These are phyloP conservation scores for Hirtodrosophila confusa DNA, from an alignment of 2,888 invertebrate species.

Conservation along the genomic window DNA sequence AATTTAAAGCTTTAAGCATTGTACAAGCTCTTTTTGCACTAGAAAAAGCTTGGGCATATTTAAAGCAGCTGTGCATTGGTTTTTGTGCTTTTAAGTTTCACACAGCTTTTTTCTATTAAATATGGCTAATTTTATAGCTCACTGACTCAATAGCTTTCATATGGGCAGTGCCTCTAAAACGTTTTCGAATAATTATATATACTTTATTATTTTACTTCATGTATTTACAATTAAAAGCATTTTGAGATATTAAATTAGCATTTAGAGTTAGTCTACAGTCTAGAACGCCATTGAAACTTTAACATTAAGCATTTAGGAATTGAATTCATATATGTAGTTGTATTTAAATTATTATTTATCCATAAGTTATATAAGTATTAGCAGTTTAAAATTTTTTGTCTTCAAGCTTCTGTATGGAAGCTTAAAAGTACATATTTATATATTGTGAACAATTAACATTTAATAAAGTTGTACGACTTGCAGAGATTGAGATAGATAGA, in stretches of 20 bases:
- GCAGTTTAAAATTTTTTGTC: conserved; percentile 68
- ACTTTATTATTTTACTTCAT: conserved; percentile 37
- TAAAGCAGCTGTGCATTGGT: neutral
- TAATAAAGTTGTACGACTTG: conserved; percentile 43
- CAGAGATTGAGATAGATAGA: conserved; percentile 13
- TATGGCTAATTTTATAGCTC: neutral
- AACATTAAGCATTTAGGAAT: conserved; percentile 68
- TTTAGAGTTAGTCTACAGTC: conserved; percentile 47
- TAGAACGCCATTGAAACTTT: conserved; percentile 49
- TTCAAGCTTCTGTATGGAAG: conserved; percentile 61
- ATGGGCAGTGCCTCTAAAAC: conserved; percentile 1
- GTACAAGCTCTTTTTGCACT: conserved; percentile 4
- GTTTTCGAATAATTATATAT: neutral
- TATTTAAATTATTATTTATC: conserved; percentile 31
- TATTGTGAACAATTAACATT: conserved; percentile 66
- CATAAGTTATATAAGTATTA: conserved; percentile 30
- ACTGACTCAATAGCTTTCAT: neutral
- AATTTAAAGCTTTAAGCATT: conserved; percentile 21
- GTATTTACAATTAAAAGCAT: conserved; percentile 78
- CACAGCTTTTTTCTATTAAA: too few species aligned
- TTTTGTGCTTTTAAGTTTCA: too few species aligned
- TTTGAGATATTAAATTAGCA: conserved; percentile 62
- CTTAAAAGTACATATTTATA: conserved; percentile 47
- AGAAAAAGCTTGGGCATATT: conserved; percentile 1
- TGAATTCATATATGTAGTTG: conserved; percentile 47